These are phyloP conservation scores for Mylabris phalerata DNA, from an alignment of 1,140 invertebrate species.

Conservation along the genomic window DNA sequence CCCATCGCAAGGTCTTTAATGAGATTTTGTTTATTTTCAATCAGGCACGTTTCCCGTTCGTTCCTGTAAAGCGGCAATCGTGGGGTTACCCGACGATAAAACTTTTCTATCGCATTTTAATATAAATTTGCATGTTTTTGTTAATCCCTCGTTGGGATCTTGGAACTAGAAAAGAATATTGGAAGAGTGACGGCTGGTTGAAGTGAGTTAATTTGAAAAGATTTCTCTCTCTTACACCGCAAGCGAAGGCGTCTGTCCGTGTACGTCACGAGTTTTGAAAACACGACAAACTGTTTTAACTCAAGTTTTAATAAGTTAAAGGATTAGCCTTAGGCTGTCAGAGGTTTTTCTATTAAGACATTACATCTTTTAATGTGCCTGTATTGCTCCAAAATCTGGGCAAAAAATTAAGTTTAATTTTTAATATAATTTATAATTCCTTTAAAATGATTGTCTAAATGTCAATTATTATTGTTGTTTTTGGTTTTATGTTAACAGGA, in stretches of 20 bases:
- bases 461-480: constrained; percentile 3
- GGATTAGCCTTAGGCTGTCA: constrained; percentile 33
- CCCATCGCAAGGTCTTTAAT: no score
- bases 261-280: constrained; percentile 21
- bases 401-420: constrained; percentile 14
- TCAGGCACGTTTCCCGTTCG: background rate
- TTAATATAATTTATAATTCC: background rate
- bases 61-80: constrained; percentile 15
- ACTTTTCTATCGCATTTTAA: constrained; percentile 39
- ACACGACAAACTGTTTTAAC: constrained; percentile 38
- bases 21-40: no score
- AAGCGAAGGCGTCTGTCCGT: constrained; percentile 22
- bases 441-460: background rate
- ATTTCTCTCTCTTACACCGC: constrained; percentile 21
- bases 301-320: constrained; percentile 41
- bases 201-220: constrained; percentile 36
- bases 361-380: constrained; percentile 17
- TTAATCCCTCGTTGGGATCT: constrained; percentile 33
- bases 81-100: constrained; percentile 24
- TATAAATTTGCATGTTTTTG: constrained; percentile 43
- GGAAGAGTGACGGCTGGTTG: constrained; percentile 35
- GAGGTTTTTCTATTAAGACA: constrained; percentile 30
- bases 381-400: constrained; percentile 5
- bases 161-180: constrained; percentile 32
- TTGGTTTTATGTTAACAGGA: constrained; percentile 16